A percentile compares a stretch with the other conserved stretches of the same genome.
These are phyloP conservation scores for Hoplostethus atlanticus DNA, from an alignment of 2,797 vertebrate species.

Conservation along the genomic window DNA sequence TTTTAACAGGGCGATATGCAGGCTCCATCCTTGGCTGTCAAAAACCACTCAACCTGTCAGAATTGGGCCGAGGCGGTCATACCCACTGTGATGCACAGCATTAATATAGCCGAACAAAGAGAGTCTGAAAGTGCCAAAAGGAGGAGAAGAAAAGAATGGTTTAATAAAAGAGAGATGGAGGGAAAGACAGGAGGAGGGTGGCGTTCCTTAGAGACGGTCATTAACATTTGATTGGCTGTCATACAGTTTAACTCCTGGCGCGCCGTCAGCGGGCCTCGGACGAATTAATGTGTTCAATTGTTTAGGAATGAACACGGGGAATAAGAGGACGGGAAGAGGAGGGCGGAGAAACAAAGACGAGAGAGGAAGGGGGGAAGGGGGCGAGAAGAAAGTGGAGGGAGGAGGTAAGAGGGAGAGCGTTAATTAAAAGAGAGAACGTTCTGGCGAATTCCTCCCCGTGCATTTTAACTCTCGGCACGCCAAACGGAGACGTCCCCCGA, in stretches of 20 bases:
- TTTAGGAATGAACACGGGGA: constrained; percentile 41
- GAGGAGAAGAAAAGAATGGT: constrained; percentile 59
- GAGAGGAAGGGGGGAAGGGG: background rate
- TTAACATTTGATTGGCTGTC: constrained; percentile 78
- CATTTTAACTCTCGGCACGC: constrained; percentile 45
- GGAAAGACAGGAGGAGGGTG: constrained; percentile 35
- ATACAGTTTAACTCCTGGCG: constrained; percentile 60
- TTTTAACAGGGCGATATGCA: background rate
- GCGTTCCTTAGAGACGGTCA: constrained; percentile 60
- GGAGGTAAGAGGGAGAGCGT: constrained; percentile 9
- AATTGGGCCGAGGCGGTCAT: constrained; percentile 21
- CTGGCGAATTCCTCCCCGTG: constrained; percentile 48
- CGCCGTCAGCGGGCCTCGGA: constrained; percentile 47
- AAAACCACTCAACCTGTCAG: constrained; percentile 63
- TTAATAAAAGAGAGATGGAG: constrained; percentile 65
- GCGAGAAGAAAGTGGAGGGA: background rate
- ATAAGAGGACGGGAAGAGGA: background rate
- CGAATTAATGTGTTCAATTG: constrained; percentile 53
- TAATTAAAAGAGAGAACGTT: constrained; percentile 58
- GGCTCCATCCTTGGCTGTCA: constrained; percentile 23
- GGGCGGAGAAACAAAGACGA: constrained; percentile 19
- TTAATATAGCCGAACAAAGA: constrained; percentile 63
- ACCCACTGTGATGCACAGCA: constrained; percentile 40
- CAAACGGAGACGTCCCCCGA: constrained; percentile 17
- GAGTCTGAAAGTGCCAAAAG: constrained; percentile 38